Evolutionary conservation across 2,113 vertebrate genomes (phyloP).

Genomic region (Alouatta palliata): DNA sequence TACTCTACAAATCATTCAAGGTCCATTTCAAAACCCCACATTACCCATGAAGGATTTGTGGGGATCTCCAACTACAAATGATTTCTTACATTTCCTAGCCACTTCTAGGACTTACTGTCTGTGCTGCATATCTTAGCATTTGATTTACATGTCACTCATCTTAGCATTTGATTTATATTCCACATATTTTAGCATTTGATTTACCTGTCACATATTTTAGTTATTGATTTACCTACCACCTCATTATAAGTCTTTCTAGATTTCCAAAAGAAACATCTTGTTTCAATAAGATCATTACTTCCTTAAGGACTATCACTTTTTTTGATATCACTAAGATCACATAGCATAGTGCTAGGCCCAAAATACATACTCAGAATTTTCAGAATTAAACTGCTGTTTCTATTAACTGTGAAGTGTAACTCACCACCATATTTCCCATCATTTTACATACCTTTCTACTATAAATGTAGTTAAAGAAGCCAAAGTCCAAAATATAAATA

Average conservation of each 20-base stretch:
- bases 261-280: neutral
- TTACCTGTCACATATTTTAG: conserved; percentile 13
- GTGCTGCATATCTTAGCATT: neutral
- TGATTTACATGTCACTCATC: neutral
- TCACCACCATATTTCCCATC: neutral
- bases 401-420: neutral
- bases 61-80: conserved; percentile 24
- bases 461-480: conserved; percentile 63
- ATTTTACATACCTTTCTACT: neutral
- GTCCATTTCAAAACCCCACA: neutral
- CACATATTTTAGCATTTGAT: neutral
- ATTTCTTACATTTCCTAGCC: neutral
- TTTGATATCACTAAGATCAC: neutral
- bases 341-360: neutral
- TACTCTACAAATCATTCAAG: neutral
- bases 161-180: neutral
- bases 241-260: neutral
- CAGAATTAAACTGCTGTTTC: neutral
- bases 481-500: conserved; percentile 45
- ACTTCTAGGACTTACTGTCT: neutral
- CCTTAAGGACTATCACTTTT: neutral
- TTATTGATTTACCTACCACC: conserved; percentile 5
- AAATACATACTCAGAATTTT: neutral
- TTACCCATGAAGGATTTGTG: neutral
- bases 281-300: neutral